Evolutionary conservation across 2,888 invertebrate genomes (phyloP).

Genomic region (Sphinx pinastri): DNA sequence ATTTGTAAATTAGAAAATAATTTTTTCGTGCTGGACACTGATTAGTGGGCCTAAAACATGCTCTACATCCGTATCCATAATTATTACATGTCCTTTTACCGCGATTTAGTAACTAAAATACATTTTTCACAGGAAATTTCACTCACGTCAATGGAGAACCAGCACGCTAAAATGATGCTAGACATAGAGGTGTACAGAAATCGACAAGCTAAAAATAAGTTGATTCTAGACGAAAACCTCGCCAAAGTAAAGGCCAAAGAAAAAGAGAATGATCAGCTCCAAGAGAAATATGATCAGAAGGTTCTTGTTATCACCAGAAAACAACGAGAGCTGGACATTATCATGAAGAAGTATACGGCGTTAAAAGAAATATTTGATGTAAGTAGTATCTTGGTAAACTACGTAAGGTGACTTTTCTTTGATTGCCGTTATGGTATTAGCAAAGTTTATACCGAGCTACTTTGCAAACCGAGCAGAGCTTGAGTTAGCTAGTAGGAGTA

Average conservation of each 20-base stretch:
- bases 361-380: constrained; percentile 76
- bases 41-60: too few species aligned
- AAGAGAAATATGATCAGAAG: constrained; percentile 65
- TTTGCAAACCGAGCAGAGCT: too few species aligned
- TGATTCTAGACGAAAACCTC: constrained; percentile 57
- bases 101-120: background rate
- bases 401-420: background rate
- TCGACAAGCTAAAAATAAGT: constrained; percentile 66
- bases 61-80: too few species aligned
- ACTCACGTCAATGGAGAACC: constrained; percentile 82
- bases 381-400: constrained; percentile 39
- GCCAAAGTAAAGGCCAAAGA: constrained; percentile 62
- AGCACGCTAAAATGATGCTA: constrained; percentile 81
- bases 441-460: too few species aligned
- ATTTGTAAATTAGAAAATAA: too few species aligned
- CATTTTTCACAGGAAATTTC: constrained; percentile 74
- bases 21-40: too few species aligned
- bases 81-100: too few species aligned
- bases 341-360: constrained; percentile 61
- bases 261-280: constrained; percentile 60
- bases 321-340: constrained; percentile 70
- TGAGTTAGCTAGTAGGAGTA: too few species aligned
- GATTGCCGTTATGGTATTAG: too few species aligned
- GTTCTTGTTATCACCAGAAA: constrained; percentile 60
- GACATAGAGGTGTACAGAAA: constrained; percentile 83